These are phyloP conservation scores for Stratiomys singularior DNA, from an alignment of 2,888 invertebrate species.

Conservation along the genomic window DNA sequence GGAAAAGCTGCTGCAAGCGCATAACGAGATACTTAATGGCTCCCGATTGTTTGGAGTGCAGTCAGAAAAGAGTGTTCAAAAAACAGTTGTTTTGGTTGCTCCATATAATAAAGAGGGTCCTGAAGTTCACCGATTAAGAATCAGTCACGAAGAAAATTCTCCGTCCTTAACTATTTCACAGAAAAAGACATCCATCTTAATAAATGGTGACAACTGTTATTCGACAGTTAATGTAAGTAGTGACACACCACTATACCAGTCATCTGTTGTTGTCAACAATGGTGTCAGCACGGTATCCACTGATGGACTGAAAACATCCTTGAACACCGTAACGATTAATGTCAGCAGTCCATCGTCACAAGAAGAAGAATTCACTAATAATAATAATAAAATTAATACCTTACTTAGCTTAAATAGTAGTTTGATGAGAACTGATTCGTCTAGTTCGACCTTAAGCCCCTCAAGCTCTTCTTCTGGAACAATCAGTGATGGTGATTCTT, in stretches of 20 bases:
- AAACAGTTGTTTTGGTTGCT: conserved; percentile 67
- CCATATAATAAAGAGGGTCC: conserved; percentile 61
- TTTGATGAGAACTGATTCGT: background rate
- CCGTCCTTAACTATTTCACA: conserved; percentile 60
- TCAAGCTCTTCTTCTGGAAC: background rate
- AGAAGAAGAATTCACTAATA: conserved; percentile 61
- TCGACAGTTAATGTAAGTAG: conserved; percentile 78
- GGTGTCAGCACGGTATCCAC: conserved; percentile 56
- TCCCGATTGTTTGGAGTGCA: conserved; percentile 49
- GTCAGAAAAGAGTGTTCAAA: conserved; percentile 55
- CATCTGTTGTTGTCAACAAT: conserved; percentile 78
- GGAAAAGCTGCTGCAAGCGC: conserved; percentile 48
- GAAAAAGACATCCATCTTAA: conserved; percentile 78
- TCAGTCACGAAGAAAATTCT: conserved; percentile 69
- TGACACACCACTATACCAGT: conserved; percentile 76
- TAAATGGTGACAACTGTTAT: conserved; percentile 79
- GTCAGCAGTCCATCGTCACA: conserved; percentile 61
- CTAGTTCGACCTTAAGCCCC: background rate
- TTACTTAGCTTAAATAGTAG: conserved; percentile 56
- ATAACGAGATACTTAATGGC: conserved; percentile 49
- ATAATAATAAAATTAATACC: conserved; percentile 63
- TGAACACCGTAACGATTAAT: conserved; percentile 73
- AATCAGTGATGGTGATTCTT: conserved; percentile 23
- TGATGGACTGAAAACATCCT: conserved; percentile 58
- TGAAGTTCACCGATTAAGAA: conserved; percentile 68